Base-by-base conservation (phyloP, 53 echinoderm and acorn worm species). In the Stichopus horrens region DNA sequence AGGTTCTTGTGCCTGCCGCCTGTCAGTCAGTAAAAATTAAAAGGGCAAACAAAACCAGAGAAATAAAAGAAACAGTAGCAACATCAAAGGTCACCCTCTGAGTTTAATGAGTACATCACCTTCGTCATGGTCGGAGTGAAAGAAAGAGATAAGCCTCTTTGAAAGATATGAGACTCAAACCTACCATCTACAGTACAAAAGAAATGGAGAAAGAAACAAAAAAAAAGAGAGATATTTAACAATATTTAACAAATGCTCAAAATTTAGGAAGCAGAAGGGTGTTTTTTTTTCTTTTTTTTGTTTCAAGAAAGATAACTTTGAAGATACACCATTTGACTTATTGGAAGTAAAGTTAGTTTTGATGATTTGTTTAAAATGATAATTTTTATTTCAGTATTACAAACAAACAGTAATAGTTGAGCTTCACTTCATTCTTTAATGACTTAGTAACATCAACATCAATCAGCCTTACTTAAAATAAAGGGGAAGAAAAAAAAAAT, bases 371-470 rank as follows among this genome's bases (percentile, higher is more conserved):
- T 71, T 71, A 18, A 71, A 20, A 71, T 71, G 5, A 71, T 18
- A 71, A 7, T 59, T 59, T 71, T 71, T 71, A 71, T 71, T 71
- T 18, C 71, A 71, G 71, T 71, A 71, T 71, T 71, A 71, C 71
- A 71, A 71, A 71, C 71, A 71, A 71, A 71, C 71, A 71, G 71
- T 71, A 71, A 71, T 7, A 71, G 71, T 18, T 71, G 6, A 9
- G 8, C 59, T 9, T 59, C 59, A 59, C 8, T 59, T 59, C 59
- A 1, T 11, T 59, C 11, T 8, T 59, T 59, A 0, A 59, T 9
- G 11, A 11, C 11, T 8, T 71, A 18, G 71, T 71, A 20, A 71
- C 19, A 6, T 71, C 37, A 13, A 16, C 71, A n/a, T 63, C 63
- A 63, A 63, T 63, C 63, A 13, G 63, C 63, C 63, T 63, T 37